Conservation (phyloP, 2,797 vertebrate genomes). For the Brotula barbata region DNA sequence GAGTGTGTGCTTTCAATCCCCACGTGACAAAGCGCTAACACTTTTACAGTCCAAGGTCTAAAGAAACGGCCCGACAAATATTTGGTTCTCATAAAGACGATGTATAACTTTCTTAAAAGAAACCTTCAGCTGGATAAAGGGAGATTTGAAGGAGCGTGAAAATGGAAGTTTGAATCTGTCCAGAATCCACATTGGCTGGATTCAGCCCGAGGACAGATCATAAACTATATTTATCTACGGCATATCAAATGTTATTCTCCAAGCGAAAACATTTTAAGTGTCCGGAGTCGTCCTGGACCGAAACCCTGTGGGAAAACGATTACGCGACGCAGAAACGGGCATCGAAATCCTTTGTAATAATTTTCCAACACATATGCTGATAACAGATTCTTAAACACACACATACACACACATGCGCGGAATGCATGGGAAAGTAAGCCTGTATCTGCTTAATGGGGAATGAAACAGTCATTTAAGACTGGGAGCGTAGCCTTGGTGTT, state of each 20-base stretch:
- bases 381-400: conserved; percentile 29
- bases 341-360: conserved; percentile 23
- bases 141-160: conserved; percentile 46
- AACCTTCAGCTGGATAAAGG: conserved; percentile 33
- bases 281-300: conserved; percentile 27
- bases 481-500: conserved; percentile 46
- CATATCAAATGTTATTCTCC: conserved; percentile 49
- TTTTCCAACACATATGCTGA: conserved; percentile 21
- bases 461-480: conserved; percentile 43
- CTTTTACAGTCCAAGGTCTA: conserved; percentile 52
- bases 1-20: conserved; percentile 42
- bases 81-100: conserved; percentile 39
- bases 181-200: conserved; percentile 48
- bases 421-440: conserved; percentile 65
- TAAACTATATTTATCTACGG: conserved; percentile 64
- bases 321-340: conserved; percentile 36
- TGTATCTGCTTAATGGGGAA: conserved; percentile 46
- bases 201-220: conserved; percentile 45
- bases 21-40: conserved; percentile 52
- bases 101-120: conserved; percentile 47
- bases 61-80: conserved; percentile 45
- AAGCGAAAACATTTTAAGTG: conserved; percentile 51
- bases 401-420: conserved; percentile 35
- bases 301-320: conserved; percentile 32
- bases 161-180: conserved; percentile 48